Percentiles rank a stretch among this genome's conserved stretches.
Conservation (phyloP, 1,140 invertebrate species). For the Phenacoccus solenopsis region DNA sequence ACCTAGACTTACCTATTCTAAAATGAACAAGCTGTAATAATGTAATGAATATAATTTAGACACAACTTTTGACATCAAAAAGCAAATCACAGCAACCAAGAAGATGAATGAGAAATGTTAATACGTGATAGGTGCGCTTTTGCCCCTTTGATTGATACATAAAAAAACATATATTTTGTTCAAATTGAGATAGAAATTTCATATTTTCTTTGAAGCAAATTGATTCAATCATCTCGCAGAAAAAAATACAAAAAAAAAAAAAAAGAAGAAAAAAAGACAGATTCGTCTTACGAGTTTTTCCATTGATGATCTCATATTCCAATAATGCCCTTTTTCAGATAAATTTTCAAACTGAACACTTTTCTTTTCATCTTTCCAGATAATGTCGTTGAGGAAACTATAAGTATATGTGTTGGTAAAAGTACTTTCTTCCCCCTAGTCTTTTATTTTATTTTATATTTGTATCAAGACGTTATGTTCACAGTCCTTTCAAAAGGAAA, state of each 20-base stretch:
- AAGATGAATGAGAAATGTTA: too few relatives aligned
- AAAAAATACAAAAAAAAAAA: neutral
- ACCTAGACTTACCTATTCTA: too few relatives aligned
- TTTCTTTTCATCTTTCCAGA: neutral
- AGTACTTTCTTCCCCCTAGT: neutral
- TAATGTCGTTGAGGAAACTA: neutral
- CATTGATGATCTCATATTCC: neutral
- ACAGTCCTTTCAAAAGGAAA: neutral
- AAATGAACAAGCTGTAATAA: too few relatives aligned
- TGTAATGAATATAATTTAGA: too few relatives aligned
- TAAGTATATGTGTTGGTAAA: neutral
- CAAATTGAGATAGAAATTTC: neutral
- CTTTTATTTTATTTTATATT: neutral
- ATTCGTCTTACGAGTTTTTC: neutral
- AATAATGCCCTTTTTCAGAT: neutral
- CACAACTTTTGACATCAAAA: too few relatives aligned
- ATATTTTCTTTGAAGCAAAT: slow-evolving; percentile 3
- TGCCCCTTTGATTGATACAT: too few relatives aligned
- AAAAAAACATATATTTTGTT: too few relatives aligned
- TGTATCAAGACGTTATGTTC: too few relatives aligned
- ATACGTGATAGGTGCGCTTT: too few relatives aligned
- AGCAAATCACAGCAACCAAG: too few relatives aligned
- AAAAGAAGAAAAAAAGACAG: neutral
- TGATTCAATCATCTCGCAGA: neutral
- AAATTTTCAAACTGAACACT: neutral